These are phyloP conservation scores for Pentamera pediparva DNA, from an alignment of 53 echinoderm and acorn worm genomes.

Conservation along the genomic window DNA sequence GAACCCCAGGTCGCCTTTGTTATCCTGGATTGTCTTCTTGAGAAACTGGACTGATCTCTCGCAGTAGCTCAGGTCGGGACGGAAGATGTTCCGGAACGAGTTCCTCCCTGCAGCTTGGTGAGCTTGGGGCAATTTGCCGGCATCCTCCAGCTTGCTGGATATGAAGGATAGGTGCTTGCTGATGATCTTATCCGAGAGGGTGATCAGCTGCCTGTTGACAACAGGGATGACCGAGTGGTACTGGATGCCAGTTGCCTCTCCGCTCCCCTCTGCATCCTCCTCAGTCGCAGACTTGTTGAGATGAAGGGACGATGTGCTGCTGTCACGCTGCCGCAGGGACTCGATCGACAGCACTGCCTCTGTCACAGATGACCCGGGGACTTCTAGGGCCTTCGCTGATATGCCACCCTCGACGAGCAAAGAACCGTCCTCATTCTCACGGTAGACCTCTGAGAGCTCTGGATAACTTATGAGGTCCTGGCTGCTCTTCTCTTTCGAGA, in stretches of 20 bases:
- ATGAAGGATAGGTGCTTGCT: slow-evolving; percentile 62
- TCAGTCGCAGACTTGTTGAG: slow-evolving; percentile 44
- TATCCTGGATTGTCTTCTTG: background rate
- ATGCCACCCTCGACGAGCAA: slow-evolving; percentile 62
- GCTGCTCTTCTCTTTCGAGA: slow-evolving; percentile 46
- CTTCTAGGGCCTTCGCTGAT: slow-evolving; percentile 17
- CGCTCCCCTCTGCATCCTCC: slow-evolving; percentile 22
- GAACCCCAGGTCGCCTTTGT: background rate
- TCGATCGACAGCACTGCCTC: slow-evolving; percentile 65
- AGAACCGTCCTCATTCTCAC: slow-evolving; percentile 46
- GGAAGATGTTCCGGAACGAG: slow-evolving; percentile 93
- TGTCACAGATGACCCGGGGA: slow-evolving; percentile 40
- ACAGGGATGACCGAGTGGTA: slow-evolving; percentile 57
- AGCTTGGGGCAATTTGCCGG: slow-evolving; percentile 25
- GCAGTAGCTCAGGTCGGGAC: slow-evolving; percentile 87
- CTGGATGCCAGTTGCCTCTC: slow-evolving; percentile 36
- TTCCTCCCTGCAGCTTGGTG: slow-evolving; percentile 57
- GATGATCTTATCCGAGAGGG: slow-evolving; percentile 61
- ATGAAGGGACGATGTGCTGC: slow-evolving; percentile 5
- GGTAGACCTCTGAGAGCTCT: slow-evolving; percentile 40
- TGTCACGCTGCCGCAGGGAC: slow-evolving; percentile 38
- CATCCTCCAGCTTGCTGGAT: slow-evolving; percentile 57
- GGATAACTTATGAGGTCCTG: slow-evolving; percentile 23
- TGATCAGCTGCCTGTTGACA: slow-evolving; percentile 54
- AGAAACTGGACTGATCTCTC: slow-evolving; percentile 47